Evolutionary conservation across 2,113 vertebrate species (phyloP).

Genomic region (Pogona vitticeps): DNA sequence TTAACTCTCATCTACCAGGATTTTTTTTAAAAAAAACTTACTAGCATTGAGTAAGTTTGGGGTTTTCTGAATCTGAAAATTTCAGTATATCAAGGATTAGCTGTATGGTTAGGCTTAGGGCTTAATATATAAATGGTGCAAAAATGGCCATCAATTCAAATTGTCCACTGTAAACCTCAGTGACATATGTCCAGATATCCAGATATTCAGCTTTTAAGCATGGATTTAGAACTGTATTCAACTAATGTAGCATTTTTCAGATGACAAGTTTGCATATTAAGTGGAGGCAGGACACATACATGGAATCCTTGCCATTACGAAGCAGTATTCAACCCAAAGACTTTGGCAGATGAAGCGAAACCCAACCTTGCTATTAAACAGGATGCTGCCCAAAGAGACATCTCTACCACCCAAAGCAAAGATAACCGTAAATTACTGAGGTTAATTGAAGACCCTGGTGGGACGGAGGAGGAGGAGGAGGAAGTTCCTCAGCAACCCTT

Average conservation of each 20-base stretch:
- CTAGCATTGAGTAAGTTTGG: too few relatives aligned
- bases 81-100: too few relatives aligned
- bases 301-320: neutral
- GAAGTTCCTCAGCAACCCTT: neutral
- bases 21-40: too few relatives aligned
- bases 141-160: neutral
- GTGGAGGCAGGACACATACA: neutral
- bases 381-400: neutral
- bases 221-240: neutral
- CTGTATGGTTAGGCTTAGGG: too few relatives aligned
- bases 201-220: neutral
- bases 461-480: neutral
- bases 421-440: neutral
- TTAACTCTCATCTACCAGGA: too few relatives aligned
- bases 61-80: too few relatives aligned
- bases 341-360: neutral
- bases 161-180: neutral
- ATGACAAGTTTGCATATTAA: neutral
- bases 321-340: neutral
- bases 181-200: neutral
- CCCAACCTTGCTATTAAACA: neutral
- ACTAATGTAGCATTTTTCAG: neutral
- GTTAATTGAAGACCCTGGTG: neutral
- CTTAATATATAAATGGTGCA: neutral
- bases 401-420: neutral